Conservation (phyloP, 2,888 invertebrate genomes). For the Homarus gammarus region DNA sequence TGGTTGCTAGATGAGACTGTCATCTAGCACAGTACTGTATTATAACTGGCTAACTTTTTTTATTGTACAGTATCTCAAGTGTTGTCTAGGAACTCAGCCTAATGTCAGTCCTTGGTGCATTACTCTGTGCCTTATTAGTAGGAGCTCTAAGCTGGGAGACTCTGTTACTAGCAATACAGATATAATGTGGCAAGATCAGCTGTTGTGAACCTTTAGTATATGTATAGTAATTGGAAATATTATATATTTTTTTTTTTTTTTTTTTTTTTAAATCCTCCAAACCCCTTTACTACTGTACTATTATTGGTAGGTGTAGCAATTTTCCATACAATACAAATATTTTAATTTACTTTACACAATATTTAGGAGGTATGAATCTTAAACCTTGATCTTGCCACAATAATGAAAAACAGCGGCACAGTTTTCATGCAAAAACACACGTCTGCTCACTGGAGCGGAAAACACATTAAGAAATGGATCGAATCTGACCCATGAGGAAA, state of each 20-base stretch:
- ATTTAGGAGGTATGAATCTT: neutral
- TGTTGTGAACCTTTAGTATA: neutral
- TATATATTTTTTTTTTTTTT: neutral
- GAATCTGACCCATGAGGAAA: conserved; percentile 17
- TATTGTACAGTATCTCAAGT: neutral
- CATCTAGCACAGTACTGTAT: neutral
- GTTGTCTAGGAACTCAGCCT: conserved; percentile 31
- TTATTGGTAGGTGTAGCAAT: neutral
- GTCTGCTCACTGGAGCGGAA: conserved; percentile 5
- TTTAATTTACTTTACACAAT: neutral
- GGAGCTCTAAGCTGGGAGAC: conserved; percentile 33
- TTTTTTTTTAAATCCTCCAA: neutral
- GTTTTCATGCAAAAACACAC: conserved; percentile 46
- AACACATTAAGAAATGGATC: conserved; percentile 39
- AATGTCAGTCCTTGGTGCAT: neutral
- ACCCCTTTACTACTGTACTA: neutral
- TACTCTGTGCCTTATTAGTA: conserved; percentile 41
- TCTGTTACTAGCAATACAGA: conserved; percentile 34
- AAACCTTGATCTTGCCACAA: conserved; percentile 42
- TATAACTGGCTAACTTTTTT: conserved; percentile 1
- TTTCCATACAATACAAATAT: too few species aligned
- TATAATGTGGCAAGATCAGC: conserved; percentile 31
- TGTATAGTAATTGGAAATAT: neutral
- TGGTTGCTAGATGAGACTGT: neutral
- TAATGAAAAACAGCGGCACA: conserved; percentile 44